Evolutionary conservation across 1,140 invertebrate genomes (phyloP), one percentile per base, ranked within the genome.

Genomic region (Agraylea sexmaculata): DNA sequence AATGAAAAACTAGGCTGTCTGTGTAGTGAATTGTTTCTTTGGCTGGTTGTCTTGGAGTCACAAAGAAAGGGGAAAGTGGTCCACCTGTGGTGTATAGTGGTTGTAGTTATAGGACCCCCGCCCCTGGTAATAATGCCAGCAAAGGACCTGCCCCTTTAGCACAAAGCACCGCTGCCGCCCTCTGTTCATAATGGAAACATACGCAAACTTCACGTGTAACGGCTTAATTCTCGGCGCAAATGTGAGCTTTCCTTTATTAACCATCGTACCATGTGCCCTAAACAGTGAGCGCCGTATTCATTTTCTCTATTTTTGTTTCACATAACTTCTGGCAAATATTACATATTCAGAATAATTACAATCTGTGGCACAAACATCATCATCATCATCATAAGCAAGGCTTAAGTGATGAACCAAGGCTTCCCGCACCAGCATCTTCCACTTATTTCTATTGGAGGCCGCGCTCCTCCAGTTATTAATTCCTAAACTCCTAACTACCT

Each of bases 221-320:
- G n/a, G 16, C 23, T 13, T 40, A 41, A 41, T 41, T 41, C 39
- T 30, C 38, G 29, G 38, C n/a, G 30, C 23, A 40, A 40, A 40
- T 28, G 37, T 18, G 22, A 39, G 37, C 37, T 39, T 25, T 39
- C 34, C 34, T 41, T 41, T 34, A 41, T 41, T 41, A 34, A 34
- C 15, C 33, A 41, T 34, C 18, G 39, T 20, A 11, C 20, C 20
- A 33, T 33, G 20, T 30, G 38, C 25, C 30, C 36, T 13, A n/a
- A n/a, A n/a, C n/a, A n/a, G n/a, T n/a, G n/a, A n/a, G n/a, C n/a
- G n/a, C 11, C 17, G 30, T 35, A 35, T 35, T 35, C 16, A 18
- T 35, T 13, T 35, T 7, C 32, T 8, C 8, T 15, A 18, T 35
- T 35, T 8, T 16, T 16, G 6, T 25, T 25, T 25, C 23, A 7